Evolutionary conservation across 2,888 invertebrate species (phyloP).

Genomic region (Margaritifera margaritifera): DNA sequence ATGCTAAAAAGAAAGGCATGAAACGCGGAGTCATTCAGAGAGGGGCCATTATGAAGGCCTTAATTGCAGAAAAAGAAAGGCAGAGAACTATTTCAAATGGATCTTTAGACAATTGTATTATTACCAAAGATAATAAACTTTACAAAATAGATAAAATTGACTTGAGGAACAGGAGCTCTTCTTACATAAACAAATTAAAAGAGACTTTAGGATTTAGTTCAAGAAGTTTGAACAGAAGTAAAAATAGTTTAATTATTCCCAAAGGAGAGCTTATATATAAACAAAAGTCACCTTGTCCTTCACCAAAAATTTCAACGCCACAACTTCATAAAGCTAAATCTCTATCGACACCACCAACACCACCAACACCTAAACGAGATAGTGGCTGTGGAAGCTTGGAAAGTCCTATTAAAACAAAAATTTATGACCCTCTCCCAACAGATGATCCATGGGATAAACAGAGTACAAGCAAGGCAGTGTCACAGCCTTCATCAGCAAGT

Average conservation of each 20-base stretch:
- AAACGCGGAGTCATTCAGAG: conserved; percentile 54
- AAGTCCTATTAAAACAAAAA: conserved; percentile 37
- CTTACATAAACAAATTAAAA: conserved; percentile 58
- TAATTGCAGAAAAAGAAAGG: conserved; percentile 70
- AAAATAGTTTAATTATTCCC: conserved; percentile 55
- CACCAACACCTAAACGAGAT: conserved; percentile 38
- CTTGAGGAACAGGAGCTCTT: conserved; percentile 53
- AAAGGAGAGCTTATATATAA: conserved; percentile 46
- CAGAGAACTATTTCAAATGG: conserved; percentile 71
- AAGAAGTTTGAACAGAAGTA: conserved; percentile 57
- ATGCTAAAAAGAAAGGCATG: conserved; percentile 49
- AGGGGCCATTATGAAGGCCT: conserved; percentile 69
- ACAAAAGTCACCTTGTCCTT: conserved; percentile 6
- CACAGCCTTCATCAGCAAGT: conserved; percentile 8
- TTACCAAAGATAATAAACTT: conserved; percentile 69
- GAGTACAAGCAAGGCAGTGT: conserved; percentile 5
- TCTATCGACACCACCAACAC: conserved; percentile 28
- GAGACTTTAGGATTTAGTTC: conserved; percentile 62
- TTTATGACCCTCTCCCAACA: conserved; percentile 41
- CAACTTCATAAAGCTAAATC: conserved; percentile 18
- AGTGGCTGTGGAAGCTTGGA: conserved; percentile 42
- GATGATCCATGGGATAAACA: conserved; percentile 47
- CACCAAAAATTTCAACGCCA: conserved; percentile 22
- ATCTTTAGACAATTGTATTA: conserved; percentile 71
- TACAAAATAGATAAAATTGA: conserved; percentile 64